Conservation (phyloP, 2,888 invertebrate species). For the Diachrysia chrysitis region DNA sequence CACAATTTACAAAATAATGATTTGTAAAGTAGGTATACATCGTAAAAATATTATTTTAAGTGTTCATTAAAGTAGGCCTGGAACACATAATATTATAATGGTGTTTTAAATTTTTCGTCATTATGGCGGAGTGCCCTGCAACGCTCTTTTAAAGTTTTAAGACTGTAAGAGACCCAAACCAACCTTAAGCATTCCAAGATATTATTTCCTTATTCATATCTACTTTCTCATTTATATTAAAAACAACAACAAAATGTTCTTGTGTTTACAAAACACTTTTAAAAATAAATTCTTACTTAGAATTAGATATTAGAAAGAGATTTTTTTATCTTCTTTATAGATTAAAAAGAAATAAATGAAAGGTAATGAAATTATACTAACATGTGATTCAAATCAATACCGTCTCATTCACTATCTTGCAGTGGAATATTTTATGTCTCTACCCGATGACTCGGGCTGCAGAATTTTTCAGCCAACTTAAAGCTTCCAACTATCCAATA, state of each 20-base stretch:
- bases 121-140: slow-evolving; percentile 22
- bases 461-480: slow-evolving; percentile 44
- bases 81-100: slow-evolving; percentile 28
- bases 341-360: background rate
- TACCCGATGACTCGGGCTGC: slow-evolving; percentile 19
- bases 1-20: too few species aligned
- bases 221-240: too few species aligned
- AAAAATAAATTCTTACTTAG: too few species aligned
- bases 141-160: slow-evolving; percentile 1
- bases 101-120: slow-evolving; percentile 19
- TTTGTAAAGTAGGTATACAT: too few species aligned
- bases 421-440: slow-evolving; percentile 46
- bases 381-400: slow-evolving; percentile 39
- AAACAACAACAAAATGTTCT: too few species aligned
- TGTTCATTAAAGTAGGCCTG: background rate
- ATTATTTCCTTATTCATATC: too few species aligned
- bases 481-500: slow-evolving; percentile 33
- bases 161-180: background rate
- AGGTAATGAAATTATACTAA: slow-evolving; percentile 27
- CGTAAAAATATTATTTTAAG: too few species aligned
- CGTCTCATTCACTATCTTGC: slow-evolving; percentile 39
- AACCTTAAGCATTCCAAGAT: background rate
- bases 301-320: background rate
- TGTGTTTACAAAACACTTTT: too few species aligned
- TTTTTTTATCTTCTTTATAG: too few species aligned